Evolutionary conservation across 1,140 invertebrate species (phyloP).

Genomic region (Musca vetustissima): DNA sequence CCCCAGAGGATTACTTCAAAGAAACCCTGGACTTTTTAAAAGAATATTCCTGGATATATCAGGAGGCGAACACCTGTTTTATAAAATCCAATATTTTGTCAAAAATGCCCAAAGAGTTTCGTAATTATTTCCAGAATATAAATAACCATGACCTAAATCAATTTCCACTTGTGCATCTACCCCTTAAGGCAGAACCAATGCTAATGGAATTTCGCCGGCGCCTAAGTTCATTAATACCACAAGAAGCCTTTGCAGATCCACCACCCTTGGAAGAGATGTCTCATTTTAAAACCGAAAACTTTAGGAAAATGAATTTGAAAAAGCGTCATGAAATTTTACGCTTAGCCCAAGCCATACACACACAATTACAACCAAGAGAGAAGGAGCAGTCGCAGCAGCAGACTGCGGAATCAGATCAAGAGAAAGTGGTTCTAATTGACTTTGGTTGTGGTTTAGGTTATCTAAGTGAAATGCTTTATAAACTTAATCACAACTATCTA

Average conservation of each 20-base stretch:
- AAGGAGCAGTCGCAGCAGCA: background rate
- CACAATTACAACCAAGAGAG: slow-evolving; percentile 54
- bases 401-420: slow-evolving; percentile 57
- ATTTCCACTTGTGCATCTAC: slow-evolving; percentile 39
- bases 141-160: slow-evolving; percentile 52
- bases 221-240: slow-evolving; percentile 32
- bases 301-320: slow-evolving; percentile 60
- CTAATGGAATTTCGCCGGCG: slow-evolving; percentile 32
- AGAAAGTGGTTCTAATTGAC: slow-evolving; percentile 74
- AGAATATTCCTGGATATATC: slow-evolving; percentile 67
- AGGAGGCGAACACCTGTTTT: slow-evolving; percentile 67
- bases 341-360: slow-evolving; percentile 62
- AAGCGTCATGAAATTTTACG: slow-evolving; percentile 71
- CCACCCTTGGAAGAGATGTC: background rate
- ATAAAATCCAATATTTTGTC: slow-evolving; percentile 61
- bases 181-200: background rate
- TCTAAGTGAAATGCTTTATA: slow-evolving; percentile 68
- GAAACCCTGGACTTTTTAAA: slow-evolving; percentile 62
- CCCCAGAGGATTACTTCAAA: slow-evolving; percentile 60
- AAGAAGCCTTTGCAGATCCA: background rate
- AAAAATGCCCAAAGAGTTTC: slow-evolving; percentile 61
- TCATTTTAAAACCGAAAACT: slow-evolving; percentile 29
- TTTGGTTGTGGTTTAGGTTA: slow-evolving; percentile 85
- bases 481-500: slow-evolving; percentile 62
- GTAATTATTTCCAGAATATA: slow-evolving; percentile 54